phyloP scores from a whole-genome alignment of 1,140 invertebrate genomes.

The Limonius californicus region DNA sequence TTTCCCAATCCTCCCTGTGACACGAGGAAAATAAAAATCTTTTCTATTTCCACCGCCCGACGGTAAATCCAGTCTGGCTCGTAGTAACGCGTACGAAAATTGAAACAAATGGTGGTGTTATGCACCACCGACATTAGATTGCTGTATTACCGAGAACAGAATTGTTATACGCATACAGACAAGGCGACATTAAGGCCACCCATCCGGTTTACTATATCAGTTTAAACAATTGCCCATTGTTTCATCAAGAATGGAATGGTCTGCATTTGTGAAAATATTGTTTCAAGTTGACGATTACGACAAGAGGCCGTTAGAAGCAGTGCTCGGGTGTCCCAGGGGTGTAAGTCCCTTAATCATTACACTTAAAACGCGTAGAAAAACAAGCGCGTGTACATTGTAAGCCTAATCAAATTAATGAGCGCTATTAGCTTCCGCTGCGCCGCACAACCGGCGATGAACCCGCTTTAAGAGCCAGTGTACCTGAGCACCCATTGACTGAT shows the following conservation, averaged over 20 bases:
- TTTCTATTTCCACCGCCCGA: conserved; percentile 28
- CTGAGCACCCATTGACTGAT: conserved; percentile 19
- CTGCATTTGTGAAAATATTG: background rate
- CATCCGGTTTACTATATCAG: too few species aligned
- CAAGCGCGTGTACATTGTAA: conserved; percentile 20
- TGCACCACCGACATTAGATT: background rate
- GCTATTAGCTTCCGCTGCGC: conserved; percentile 21
- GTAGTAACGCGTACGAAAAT: conserved; percentile 31
- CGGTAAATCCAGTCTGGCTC: conserved; percentile 28
- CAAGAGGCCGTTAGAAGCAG: conserved; percentile 21
- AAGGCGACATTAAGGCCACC: too few species aligned
- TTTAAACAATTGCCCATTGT: too few species aligned
- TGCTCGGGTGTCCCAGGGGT: conserved; percentile 19
- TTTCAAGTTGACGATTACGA: conserved; percentile 18
- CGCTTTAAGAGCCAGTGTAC: conserved; percentile 11
- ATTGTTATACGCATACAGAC: background rate
- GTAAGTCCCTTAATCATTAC: conserved; percentile 25
- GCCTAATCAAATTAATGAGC: conserved; percentile 25
- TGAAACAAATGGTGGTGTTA: conserved; percentile 34
- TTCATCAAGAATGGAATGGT: too few species aligned
- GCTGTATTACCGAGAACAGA: background rate
- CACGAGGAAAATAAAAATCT: conserved; percentile 34
- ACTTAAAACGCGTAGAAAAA: conserved; percentile 21
- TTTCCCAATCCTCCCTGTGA: conserved; percentile 13
- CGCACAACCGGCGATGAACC: background rate